Percentiles rank a stretch among this genome's conserved stretches.
Conservation (phyloP, 2,113 vertebrate genomes). For the Pantherophis guttatus region DNA sequence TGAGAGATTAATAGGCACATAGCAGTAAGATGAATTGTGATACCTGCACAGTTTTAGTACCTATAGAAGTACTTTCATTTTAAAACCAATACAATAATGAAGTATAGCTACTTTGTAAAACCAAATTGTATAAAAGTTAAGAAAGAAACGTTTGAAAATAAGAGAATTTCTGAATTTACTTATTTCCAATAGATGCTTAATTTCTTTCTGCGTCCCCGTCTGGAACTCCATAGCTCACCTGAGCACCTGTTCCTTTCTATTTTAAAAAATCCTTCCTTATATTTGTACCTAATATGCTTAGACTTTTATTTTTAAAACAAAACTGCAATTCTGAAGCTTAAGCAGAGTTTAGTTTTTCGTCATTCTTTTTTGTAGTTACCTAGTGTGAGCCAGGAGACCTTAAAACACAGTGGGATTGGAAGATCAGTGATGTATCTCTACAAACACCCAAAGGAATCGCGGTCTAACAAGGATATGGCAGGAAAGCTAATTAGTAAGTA, state of each 20-base stretch:
- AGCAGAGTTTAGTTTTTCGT: constrained; percentile 27
- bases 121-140: not conserved
- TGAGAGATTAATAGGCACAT: not conserved
- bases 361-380: constrained; percentile 78
- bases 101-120: not conserved
- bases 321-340: not conserved
- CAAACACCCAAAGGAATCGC: constrained; percentile 96
- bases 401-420: constrained; percentile 97
- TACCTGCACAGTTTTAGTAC: not conserved
- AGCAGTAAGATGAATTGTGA: not conserved
- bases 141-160: not conserved
- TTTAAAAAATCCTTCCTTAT: not conserved
- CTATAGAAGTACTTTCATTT: not conserved
- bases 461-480: constrained; percentile 93
- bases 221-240: not conserved
- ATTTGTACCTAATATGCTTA: not conserved
- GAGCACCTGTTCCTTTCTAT: not conserved
- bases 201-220: not conserved
- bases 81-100: not conserved
- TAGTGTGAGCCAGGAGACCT: constrained; percentile 94
- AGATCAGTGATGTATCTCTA: constrained; percentile 98
- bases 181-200: not conserved
- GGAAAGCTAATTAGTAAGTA: constrained; percentile 96
- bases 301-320: not conserved
- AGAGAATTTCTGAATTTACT: not conserved